phyloP scores from a whole-genome alignment of 2,888 invertebrate genomes.

The Tachina fera region DNA sequence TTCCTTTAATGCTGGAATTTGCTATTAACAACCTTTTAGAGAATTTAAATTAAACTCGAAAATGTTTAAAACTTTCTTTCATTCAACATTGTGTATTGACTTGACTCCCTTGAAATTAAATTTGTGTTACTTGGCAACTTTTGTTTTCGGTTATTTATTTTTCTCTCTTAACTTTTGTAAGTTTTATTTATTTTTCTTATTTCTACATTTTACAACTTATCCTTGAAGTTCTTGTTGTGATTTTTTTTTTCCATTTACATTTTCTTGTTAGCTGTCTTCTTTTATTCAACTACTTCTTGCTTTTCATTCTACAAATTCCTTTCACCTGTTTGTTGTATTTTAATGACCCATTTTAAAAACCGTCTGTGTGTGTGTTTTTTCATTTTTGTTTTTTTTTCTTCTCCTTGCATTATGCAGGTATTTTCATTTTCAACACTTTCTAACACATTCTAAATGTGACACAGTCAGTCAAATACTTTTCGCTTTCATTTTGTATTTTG shows the following conservation, averaged over 20 bases:
- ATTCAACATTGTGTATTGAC: no score
- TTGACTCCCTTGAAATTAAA: no score
- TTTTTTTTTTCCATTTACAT: neutral
- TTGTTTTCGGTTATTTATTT: no score
- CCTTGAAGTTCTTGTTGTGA: neutral
- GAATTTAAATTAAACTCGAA: neutral
- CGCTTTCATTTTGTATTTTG: constrained; percentile 1
- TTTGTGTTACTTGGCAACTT: no score
- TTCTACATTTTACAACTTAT: neutral
- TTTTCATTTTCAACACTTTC: neutral
- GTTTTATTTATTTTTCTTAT: no score
- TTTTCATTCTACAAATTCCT: neutral
- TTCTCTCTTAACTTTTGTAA: no score
- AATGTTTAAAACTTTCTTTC: neutral
- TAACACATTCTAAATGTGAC: neutral
- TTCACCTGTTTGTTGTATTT: neutral
- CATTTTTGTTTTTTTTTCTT: neutral
- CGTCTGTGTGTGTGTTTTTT: no score
- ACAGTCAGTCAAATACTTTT: constrained; percentile 26
- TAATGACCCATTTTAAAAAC: neutral
- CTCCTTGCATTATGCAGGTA: neutral
- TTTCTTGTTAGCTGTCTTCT: neutral
- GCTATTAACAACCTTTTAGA: neutral
- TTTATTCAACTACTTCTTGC: neutral
- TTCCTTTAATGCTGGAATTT: neutral